Conservation (phyloP, 2,888 invertebrate genomes). For the Onthophagus sagittarius region DNA sequence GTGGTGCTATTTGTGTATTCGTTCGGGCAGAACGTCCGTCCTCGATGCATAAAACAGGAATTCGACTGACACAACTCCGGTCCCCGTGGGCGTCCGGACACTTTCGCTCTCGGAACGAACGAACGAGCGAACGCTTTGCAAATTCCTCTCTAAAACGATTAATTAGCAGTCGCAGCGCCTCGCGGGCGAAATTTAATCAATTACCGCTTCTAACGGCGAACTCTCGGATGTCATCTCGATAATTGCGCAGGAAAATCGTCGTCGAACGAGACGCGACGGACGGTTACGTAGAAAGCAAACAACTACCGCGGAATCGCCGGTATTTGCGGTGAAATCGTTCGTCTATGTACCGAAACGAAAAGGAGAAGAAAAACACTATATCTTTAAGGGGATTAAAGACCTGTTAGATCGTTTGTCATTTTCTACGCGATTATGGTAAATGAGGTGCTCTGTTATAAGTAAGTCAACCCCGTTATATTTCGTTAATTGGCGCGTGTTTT, state of each 20-base stretch:
- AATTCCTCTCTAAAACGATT: background rate
- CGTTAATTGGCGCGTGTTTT: background rate
- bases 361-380: background rate
- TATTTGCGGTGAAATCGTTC: background rate
- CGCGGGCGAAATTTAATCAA: background rate
- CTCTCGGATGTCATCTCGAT: background rate
- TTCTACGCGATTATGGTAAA: background rate
- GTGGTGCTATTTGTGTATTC: background rate
- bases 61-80: background rate
- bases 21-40: conserved; percentile 1
- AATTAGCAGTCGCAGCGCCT: background rate
- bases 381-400: background rate
- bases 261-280: background rate
- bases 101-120: background rate
- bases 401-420: background rate
- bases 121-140: background rate
- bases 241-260: background rate
- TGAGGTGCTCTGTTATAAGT: background rate
- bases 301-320: background rate
- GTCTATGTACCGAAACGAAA: background rate
- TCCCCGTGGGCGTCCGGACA: background rate
- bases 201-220: background rate
- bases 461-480: background rate
- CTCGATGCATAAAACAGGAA: conserved; percentile 2
- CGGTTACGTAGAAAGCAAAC: background rate